Evolutionary conservation across 2,888 invertebrate species (phyloP), one percentile per base, ranked within the genome.

Genomic region (Autographa gamma): DNA sequence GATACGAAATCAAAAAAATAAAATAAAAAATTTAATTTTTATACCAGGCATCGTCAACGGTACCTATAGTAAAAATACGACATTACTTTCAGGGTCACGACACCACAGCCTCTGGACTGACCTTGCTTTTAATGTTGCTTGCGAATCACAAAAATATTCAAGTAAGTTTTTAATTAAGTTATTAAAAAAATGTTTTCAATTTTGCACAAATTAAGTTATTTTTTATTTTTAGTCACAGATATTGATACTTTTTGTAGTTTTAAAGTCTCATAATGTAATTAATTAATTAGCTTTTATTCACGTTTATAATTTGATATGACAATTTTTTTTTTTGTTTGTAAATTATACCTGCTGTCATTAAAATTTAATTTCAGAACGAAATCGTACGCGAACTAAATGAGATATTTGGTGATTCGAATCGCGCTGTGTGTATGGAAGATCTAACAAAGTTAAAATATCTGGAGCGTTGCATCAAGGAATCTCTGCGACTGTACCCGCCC

Each of bases 381-480:
- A 84, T 87, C 54, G 67, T 82, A 18, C 69, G 70, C 48, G 88
- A 88, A 72, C 60, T 86, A 16, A 67, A 69, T 0, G 73, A 75
- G 14, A 80, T 88, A 69, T 97, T 97, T 84, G 96, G 96, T 0
- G 96, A 96, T 81, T 96, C 96, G 8, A 95, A 96, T 79, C 93
- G 97, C 58, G 94, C 95, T 2, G 96, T 96, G 2, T 96, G 96
- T 0, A 96, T 96, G 89, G 94, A 95, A 18, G 96, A 96, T 73
- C 88, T 97, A 5, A 90, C 81, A 13, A 81, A 96, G 62, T 96
- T 97, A 96, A 95, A 96, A 77, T 97, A 97, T 84, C 90, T 97
- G 75, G 97, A 97, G 77, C 96, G 96, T 81, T 97, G 97, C 79
- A 96, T 97, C 66, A 97, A 97, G 86, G 97, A 97, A 87, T 93